These are phyloP conservation scores for Eupeodes corollae DNA, from an alignment of 1,140 invertebrate species.

Conservation along the genomic window DNA sequence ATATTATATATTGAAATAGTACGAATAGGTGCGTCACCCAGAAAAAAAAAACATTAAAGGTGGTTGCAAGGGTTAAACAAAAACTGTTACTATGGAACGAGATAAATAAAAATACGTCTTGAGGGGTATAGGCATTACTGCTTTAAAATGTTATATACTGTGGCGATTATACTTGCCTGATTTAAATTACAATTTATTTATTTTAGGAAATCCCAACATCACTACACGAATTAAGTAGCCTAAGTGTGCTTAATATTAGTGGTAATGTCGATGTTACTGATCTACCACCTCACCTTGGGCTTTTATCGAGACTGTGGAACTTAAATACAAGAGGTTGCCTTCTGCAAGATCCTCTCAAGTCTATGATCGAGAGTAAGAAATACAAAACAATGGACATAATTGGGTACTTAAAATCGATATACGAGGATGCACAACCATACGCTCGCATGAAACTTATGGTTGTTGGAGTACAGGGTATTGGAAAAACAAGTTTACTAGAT, in stretches of 20 bases:
- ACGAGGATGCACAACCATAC: slow-evolving; percentile 87
- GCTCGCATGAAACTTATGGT: slow-evolving; percentile 96
- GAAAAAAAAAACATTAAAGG: no score
- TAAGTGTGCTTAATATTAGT: slow-evolving; percentile 90
- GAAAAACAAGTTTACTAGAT: slow-evolving; percentile 87
- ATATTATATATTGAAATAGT: no score
- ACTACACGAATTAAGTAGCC: slow-evolving; percentile 72
- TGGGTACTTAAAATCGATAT: slow-evolving; percentile 82
- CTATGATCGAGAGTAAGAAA: slow-evolving; percentile 85
- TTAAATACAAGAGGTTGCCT: slow-evolving; percentile 84
- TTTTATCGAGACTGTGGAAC: slow-evolving; percentile 89
- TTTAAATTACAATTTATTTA: slow-evolving; percentile 7
- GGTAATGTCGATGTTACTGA: slow-evolving; percentile 76
- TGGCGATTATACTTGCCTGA: neutral
- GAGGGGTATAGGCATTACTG: neutral
- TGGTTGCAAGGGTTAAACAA: no score
- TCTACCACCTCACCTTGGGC: slow-evolving; percentile 88
- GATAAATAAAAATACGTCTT: no score
- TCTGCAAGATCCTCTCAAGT: slow-evolving; percentile 77
- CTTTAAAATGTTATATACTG: neutral
- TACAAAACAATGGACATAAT: slow-evolving; percentile 95
- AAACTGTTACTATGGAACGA: no score
- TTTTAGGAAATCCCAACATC: slow-evolving; percentile 63
- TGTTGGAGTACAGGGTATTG: slow-evolving; percentile 83
- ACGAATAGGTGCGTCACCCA: no score